Evolutionary conservation across 2,888 invertebrate species (phyloP).

Genomic region (Melitaea athalia): DNA sequence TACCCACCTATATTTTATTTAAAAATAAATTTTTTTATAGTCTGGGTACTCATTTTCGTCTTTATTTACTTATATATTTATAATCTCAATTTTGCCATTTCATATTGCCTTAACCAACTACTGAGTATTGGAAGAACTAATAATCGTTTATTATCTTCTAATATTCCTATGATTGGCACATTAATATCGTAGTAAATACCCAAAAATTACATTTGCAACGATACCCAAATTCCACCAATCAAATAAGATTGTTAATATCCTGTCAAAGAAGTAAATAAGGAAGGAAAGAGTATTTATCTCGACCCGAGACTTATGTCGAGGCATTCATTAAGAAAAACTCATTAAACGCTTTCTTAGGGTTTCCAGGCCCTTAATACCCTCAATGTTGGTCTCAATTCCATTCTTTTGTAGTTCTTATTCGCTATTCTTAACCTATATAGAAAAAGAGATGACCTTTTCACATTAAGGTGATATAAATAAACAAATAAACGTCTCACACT

Average conservation of each 20-base stretch:
- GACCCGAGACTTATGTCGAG: conserved; percentile 18
- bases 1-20: no score
- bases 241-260: background rate
- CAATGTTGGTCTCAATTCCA: background rate
- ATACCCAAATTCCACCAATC: background rate
- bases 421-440: no score
- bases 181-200: no score
- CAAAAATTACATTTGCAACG: background rate
- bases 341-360: conserved; percentile 16
- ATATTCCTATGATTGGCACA: background rate
- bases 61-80: no score
- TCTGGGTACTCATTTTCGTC: no score
- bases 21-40: no score
- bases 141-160: background rate
- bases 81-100: no score
- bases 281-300: background rate
- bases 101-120: no score
- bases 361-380: conserved; percentile 9
- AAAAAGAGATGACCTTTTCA: background rate
- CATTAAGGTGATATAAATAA: background rate
- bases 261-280: background rate
- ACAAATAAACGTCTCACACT: background rate
- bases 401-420: background rate
- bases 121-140: no score
- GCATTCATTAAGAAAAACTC: conserved; percentile 30